phyloP scores from a whole-genome alignment of 2,113 vertebrate genomes.

The Phyllostomus discolor region DNA sequence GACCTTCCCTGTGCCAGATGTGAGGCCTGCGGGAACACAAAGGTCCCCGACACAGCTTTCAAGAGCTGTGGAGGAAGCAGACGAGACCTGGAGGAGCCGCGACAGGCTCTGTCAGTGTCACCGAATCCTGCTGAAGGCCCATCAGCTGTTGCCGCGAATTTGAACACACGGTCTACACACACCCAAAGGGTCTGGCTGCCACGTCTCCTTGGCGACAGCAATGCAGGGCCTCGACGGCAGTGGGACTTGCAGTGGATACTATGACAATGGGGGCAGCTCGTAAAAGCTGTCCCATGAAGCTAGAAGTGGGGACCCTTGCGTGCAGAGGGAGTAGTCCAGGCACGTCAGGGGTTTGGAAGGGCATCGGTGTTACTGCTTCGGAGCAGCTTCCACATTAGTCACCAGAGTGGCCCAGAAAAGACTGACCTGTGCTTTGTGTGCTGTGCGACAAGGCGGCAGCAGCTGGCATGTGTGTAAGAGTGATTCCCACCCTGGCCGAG shows the following conservation, averaged over 20 bases:
- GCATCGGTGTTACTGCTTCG: neutral
- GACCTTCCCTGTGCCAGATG: too few species aligned
- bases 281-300: neutral
- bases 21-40: neutral
- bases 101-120: neutral
- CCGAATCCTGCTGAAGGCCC: neutral
- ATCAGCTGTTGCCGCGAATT: neutral
- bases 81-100: neutral
- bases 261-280: neutral
- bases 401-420: neutral
- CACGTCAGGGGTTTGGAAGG: neutral
- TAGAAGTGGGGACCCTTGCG: neutral
- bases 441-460: neutral
- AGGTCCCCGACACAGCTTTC: too few species aligned
- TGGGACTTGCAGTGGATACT: neutral
- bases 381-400: accelerated
- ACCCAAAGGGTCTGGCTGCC: neutral
- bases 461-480: neutral
- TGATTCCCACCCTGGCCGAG: neutral
- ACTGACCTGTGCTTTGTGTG: too few species aligned
- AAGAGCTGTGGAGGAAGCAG: neutral
- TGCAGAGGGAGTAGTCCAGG: neutral
- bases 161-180: neutral
- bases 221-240: neutral
- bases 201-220: neutral